These are phyloP conservation scores for Todiramphus saurophagus DNA, from an alignment of 2,113 vertebrate genomes.

Conservation along the genomic window DNA sequence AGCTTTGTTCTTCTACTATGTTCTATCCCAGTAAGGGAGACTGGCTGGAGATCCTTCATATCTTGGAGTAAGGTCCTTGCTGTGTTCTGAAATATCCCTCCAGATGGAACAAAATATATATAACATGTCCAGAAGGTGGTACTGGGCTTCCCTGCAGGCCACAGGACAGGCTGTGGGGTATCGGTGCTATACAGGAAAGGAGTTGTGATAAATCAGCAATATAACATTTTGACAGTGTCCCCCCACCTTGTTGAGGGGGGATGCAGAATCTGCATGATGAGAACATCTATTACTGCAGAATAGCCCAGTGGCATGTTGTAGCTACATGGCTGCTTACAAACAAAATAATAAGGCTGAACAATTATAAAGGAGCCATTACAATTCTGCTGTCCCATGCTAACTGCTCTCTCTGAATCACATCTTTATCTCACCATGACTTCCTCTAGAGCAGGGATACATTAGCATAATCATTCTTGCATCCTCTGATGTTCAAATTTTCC, in stretches of 20 bases:
- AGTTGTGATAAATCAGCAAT: neutral
- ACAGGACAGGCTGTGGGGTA: neutral
- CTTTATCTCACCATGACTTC: neutral
- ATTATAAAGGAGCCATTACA: neutral
- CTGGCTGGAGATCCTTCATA: neutral
- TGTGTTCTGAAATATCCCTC: neutral
- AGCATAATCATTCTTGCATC: neutral
- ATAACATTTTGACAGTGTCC: neutral
- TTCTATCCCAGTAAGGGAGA: neutral
- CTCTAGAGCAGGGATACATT: neutral
- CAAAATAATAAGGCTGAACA: neutral
- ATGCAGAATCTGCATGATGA: neutral
- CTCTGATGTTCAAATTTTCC: constrained; percentile 11
- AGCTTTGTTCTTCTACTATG: neutral
- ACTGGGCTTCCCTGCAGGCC: neutral
- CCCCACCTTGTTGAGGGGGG: too few relatives aligned
- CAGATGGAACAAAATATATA: neutral
- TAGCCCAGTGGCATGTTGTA: neutral
- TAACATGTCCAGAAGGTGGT: neutral
- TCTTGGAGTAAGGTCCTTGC: neutral
- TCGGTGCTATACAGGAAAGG: neutral
- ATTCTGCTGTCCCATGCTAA: neutral
- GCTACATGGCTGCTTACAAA: neutral
- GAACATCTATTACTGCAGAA: neutral
- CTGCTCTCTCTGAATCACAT: neutral